phyloP scores from a whole-genome alignment of 2,113 vertebrate genomes.

The Peromyscus maniculatus region DNA sequence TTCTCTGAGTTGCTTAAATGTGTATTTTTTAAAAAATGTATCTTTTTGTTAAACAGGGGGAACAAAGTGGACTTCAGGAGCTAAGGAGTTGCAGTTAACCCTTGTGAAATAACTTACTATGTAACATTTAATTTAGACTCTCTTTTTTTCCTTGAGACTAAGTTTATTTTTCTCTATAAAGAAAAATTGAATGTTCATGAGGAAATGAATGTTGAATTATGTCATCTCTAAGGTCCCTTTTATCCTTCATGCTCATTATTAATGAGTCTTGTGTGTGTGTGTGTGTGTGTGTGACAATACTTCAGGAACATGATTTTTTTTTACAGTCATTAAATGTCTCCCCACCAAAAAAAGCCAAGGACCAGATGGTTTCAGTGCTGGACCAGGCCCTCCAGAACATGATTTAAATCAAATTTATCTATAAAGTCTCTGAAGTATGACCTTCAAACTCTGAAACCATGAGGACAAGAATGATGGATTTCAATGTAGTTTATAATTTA shows the following conservation, averaged over 20 bases:
- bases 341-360: no score
- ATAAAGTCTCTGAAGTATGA: constrained; percentile 40
- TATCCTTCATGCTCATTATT: constrained; percentile 11
- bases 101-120: background rate
- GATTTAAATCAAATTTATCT: constrained; percentile 54
- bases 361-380: no score
- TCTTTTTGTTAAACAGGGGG: constrained; percentile 36
- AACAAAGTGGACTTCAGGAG: background rate
- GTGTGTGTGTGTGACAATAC: constrained; percentile 30
- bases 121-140: background rate
- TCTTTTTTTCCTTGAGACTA: background rate
- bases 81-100: background rate
- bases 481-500: constrained; percentile 26
- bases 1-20: constrained; percentile 9
- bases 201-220: background rate
- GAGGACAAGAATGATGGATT: constrained; percentile 41
- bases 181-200: constrained; percentile 9
- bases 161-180: constrained; percentile 42
- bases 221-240: background rate
- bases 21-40: background rate
- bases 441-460: constrained; percentile 41
- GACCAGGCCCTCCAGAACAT: background rate
- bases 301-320: background rate
- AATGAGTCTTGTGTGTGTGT: background rate
- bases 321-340: no score